Base-by-base conservation (phyloP, 1,140 invertebrate genomes). In the Zophobas atratus region DNA sequence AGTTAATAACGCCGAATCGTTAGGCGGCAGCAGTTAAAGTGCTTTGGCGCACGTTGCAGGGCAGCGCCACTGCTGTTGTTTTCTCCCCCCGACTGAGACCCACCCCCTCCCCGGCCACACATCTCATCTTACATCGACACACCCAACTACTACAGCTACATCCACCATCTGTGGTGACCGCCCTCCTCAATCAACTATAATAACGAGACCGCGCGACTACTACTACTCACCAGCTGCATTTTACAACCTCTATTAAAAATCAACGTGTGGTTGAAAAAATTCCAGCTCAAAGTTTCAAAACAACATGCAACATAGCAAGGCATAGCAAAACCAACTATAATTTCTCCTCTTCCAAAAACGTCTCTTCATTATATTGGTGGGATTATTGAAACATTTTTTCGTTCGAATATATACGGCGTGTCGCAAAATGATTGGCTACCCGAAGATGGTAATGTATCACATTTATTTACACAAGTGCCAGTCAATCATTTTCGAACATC, bases 31-130 rank as follows among this genome's bases (percentile, higher is more conserved):
- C 77, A 75, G 81, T 84, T 83, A 85, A 85, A 81, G 80, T 82
- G 79, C 77, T 85, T 86, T 86, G 85, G 81, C 85, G 83, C 83
- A 84, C 84, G 80, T 86, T 86, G 77, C 86, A 86, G 86, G 86
- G 80, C 82, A 82, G 79, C 82, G 70, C 81, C 81, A 83, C 82
- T 83, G 81, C 82, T 83, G 82, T 84, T 85, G 81, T 84, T 81
- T 80, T 72, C 82, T 83, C 83, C 83, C 80, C 82, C 82, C 82
- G 83, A 83, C 77, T 81, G 83, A 84, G 83, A 82, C 80, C 81
- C 77, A 82, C 81, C 81, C 83, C 80, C 81, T 79, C 78, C 71
- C 77, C 72, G 81, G 76, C 84, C 76, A 86, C 84, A 86, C 85
- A 86, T 85, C 85, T 84, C 82, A 82, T 84, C 83, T 81, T 83